These are phyloP conservation scores for Drosophila serrata DNA, from an alignment of 1,140 invertebrate genomes.

Conservation along the genomic window DNA sequence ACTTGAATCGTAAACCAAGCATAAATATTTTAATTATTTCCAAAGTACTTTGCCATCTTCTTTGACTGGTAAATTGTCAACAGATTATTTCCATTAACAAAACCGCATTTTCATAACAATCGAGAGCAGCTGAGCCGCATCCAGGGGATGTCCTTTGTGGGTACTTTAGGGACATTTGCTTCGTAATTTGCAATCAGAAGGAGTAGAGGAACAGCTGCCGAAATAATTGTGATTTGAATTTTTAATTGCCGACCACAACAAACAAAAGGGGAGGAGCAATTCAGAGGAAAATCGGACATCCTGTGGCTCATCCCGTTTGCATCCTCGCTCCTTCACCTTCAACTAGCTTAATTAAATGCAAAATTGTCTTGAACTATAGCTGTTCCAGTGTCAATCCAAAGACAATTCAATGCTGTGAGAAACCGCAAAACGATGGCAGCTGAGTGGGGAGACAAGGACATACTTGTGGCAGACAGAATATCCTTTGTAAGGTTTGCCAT, in stretches of 20 bases:
- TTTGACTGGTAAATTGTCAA: neutral
- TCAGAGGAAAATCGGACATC: neutral
- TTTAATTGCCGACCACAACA: slow-evolving; percentile 53
- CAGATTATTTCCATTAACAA: slow-evolving; percentile 32
- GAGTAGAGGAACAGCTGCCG: neutral
- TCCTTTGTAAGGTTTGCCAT: neutral
- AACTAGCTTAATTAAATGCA: slow-evolving; percentile 8
- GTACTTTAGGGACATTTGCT: slow-evolving; percentile 14
- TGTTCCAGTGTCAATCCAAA: too few species aligned
- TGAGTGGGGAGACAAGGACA: neutral
- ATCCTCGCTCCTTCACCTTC: neutral
- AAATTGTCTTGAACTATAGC: slow-evolving; percentile 7
- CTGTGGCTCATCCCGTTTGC: slow-evolving; percentile 29
- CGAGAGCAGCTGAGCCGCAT: slow-evolving; percentile 16
- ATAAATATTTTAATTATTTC: slow-evolving; percentile 16
- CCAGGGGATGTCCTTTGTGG: slow-evolving; percentile 16
- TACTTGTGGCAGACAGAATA: neutral
- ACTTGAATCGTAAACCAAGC: neutral
- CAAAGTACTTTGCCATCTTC: neutral
- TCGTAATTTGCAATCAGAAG: slow-evolving; percentile 23
- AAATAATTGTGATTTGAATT: slow-evolving; percentile 40
- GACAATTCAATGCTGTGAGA: neutral
- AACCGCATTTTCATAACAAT: slow-evolving; percentile 41
- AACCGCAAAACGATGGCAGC: neutral
- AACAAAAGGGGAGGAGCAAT: slow-evolving; percentile 7